These are phyloP conservation scores for Tetrao urogallus DNA, from an alignment of 2,113 vertebrate genomes.

Conservation along the genomic window DNA sequence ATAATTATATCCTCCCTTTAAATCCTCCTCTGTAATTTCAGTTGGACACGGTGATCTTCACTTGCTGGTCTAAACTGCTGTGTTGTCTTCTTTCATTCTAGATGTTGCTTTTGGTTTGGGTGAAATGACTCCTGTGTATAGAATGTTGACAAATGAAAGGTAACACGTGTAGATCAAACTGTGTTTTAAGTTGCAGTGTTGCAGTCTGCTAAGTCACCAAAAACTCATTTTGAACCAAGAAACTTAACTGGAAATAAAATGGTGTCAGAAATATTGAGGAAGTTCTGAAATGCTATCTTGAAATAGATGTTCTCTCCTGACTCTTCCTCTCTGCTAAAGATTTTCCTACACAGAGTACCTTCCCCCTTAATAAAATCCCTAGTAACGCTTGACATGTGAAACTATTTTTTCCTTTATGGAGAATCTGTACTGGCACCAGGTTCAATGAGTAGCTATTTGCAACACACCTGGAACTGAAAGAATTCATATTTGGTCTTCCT, in stretches of 20 bases:
- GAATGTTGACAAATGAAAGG: not conserved
- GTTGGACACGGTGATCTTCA: not conserved
- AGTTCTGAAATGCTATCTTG: not conserved
- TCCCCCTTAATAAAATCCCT: not conserved
- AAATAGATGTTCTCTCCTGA: not conserved
- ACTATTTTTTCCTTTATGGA: accelerated
- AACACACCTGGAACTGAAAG: not conserved
- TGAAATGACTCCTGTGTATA: not conserved
- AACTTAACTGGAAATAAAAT: not conserved
- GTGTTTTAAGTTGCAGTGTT: not conserved
- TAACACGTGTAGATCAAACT: not conserved
- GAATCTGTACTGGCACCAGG: not conserved
- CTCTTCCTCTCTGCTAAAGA: not conserved
- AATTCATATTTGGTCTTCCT: not conserved
- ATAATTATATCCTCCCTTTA: constrained; percentile 55
- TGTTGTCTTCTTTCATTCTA: not conserved
- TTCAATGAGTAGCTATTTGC: not conserved
- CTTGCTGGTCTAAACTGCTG: not conserved
- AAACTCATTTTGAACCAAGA: not conserved
- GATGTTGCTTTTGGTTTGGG: constrained; percentile 14
- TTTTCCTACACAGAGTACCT: not conserved
- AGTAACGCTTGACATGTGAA: not conserved
- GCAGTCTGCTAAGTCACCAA: not conserved
- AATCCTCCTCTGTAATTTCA: constrained; percentile 66
- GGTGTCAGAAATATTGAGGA: not conserved